Conservation (phyloP, 2,113 vertebrate species). For the Calidris pugnax region DNA sequence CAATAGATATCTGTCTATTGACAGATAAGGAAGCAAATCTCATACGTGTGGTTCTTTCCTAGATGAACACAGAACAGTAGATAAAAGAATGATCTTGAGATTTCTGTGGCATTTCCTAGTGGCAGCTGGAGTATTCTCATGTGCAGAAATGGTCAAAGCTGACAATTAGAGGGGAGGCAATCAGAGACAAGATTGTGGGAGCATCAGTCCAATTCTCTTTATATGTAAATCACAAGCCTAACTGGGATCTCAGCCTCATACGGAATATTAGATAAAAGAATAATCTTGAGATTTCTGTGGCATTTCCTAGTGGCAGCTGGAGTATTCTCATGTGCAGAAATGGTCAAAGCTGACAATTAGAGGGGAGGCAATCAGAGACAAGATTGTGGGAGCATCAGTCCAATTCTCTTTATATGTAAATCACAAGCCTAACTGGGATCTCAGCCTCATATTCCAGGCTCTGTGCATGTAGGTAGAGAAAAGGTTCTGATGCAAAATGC, state of each 20-base stretch:
- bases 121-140: neutral
- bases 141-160: neutral
- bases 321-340: no score
- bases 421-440: neutral
- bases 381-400: neutral
- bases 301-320: no score
- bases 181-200: neutral
- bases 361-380: neutral
- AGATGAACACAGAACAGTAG: neutral
- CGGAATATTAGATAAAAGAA: no score
- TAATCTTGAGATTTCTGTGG: no score
- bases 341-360: neutral
- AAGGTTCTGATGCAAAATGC: neutral
- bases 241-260: neutral
- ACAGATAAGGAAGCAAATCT: neutral
- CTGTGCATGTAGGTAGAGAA: neutral
- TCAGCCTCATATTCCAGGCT: neutral
- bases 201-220: neutral
- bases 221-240: neutral
- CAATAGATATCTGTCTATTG: no score
- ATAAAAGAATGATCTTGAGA: neutral
- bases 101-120: neutral
- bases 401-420: neutral
- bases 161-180: neutral
- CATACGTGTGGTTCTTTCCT: neutral